Conservation (phyloP, 2,113 vertebrate genomes). For the Nestor notabilis region DNA sequence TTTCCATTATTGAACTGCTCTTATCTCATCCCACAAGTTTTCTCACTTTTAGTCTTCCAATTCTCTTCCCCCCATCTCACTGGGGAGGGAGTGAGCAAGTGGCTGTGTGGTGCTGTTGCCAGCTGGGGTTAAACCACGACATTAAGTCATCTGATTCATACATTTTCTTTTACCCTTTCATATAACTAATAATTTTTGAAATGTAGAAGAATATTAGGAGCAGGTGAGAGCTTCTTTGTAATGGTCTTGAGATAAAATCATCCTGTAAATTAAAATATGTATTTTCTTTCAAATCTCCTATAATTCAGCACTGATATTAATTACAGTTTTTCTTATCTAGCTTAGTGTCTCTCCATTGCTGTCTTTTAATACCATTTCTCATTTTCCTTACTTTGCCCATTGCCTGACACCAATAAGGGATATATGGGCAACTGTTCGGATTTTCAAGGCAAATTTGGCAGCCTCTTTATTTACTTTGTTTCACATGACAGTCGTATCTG, state of each 20-base stretch:
- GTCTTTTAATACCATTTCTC: not conserved
- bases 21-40: not conserved
- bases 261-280: constrained; percentile 1
- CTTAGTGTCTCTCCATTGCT: not conserved
- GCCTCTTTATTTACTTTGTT: constrained; percentile 33
- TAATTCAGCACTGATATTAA: constrained; percentile 25
- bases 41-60: not conserved
- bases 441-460: constrained; percentile 33
- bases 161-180: not conserved
- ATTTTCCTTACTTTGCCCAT: not conserved
- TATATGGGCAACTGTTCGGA: not conserved
- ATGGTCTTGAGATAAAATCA: not conserved
- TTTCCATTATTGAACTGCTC: not conserved
- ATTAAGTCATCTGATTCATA: not conserved
- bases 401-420: not conserved
- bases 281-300: constrained; percentile 18
- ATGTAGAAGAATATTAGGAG: not conserved
- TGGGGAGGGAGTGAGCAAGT: not conserved
- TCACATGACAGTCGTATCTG: constrained; percentile 17
- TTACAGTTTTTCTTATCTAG: constrained; percentile 15
- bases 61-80: not conserved
- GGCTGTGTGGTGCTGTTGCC: not conserved
- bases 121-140: not conserved
- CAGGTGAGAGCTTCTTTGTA: not conserved
- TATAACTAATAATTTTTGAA: not conserved